Conservation (phyloP, 2,888 invertebrate species). For the Volucella bombylans region DNA sequence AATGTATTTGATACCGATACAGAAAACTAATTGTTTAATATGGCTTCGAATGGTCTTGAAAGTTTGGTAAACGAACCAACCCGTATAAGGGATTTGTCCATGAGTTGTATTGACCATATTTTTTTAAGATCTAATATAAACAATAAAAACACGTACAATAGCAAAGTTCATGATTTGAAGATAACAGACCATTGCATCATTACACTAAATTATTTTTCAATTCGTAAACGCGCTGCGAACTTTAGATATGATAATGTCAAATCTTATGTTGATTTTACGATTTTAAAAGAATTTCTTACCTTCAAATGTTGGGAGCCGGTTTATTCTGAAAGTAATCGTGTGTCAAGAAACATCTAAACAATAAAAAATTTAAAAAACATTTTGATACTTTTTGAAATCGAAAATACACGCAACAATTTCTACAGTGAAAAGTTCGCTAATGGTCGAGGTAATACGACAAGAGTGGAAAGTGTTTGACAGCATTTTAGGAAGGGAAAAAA, state of each 20-base stretch:
- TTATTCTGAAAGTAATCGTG: not conserved
- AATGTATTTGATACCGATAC: no score
- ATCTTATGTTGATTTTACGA: not conserved
- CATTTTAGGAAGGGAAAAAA: not conserved
- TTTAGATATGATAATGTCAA: no score
- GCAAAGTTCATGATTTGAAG: not conserved
- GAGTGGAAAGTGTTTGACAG: constrained; percentile 1
- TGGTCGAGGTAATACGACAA: not conserved
- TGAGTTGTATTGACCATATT: no score
- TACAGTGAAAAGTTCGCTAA: not conserved
- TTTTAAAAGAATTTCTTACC: no score
- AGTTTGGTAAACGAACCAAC: constrained; percentile 9
- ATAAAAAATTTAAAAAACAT: not conserved
- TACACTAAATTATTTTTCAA: no score
- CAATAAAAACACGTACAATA: no score
- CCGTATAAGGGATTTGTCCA: constrained; percentile 3
- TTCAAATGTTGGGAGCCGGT: not conserved
- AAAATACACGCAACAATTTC: not conserved
- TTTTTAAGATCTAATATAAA: no score
- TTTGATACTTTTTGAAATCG: not conserved
- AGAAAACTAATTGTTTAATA: no score
- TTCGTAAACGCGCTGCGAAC: no score
- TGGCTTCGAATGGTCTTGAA: not conserved
- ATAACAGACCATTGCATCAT: not conserved
- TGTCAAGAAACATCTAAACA: not conserved